A percentile compares a stretch with the other conserved stretches of the same genome.
phyloP scores from a whole-genome alignment of 2,113 vertebrate species.

The Hippolais icterina region DNA sequence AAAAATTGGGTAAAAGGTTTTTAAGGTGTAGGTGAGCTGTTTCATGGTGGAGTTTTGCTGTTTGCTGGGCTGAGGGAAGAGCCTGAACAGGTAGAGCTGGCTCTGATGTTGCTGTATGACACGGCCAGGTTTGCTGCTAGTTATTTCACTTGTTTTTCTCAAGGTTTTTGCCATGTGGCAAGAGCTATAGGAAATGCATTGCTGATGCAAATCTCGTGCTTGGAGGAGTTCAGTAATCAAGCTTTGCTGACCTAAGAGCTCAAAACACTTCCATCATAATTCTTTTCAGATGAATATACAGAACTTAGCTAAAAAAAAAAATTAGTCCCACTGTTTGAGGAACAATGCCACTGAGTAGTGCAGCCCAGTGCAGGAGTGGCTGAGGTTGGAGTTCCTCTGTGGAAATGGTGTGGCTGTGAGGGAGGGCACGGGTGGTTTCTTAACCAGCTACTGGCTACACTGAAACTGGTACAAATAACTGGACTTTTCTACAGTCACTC shows the following conservation, averaged over 20 bases:
- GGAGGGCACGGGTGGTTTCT: neutral
- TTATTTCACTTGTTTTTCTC: neutral
- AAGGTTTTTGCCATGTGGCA: neutral
- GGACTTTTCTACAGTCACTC: neutral
- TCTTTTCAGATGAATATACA: neutral
- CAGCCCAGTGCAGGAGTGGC: neutral
- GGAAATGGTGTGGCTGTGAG: neutral
- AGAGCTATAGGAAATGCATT: neutral
- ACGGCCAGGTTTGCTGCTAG: rapidly evolving
- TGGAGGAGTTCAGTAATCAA: neutral
- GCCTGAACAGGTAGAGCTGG: neutral
- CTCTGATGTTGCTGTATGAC: neutral
- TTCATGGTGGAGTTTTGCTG: neutral
- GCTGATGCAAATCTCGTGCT: neutral
- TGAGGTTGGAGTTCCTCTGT: neutral
- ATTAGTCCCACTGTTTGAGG: neutral
- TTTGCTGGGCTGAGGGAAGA: neutral
- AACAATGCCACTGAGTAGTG: neutral
- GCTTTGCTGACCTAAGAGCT: neutral
- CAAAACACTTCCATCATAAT: neutral
- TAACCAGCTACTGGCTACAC: neutral
- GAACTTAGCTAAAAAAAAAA: too few relatives aligned
- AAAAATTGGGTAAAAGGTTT: neutral
- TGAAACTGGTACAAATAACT: neutral
- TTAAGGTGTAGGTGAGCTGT: neutral